Base-by-base conservation (phyloP, 2,113 vertebrate species). In the Lamprologus lemairii region DNA sequence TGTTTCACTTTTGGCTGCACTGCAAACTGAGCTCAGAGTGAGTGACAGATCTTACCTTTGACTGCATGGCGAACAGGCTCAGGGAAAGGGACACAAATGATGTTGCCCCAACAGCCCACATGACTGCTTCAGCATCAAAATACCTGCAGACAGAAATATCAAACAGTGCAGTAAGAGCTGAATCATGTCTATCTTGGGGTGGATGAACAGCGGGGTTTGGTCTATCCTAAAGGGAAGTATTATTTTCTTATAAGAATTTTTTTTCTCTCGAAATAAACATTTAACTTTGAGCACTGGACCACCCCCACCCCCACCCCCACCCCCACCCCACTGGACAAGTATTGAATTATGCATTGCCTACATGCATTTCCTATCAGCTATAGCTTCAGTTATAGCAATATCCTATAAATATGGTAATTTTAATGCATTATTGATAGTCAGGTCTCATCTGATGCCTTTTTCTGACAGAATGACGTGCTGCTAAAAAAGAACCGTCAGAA, bases 1-100 rank as follows among this genome's bases (percentile, higher is more conserved):
- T 35, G 45, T 80, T 91, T 90, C 68, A 28, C 86, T 88, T 88
- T 65, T 42, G 80, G 83, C 31, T 71, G 86, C 84, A 31, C 17
- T 65, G 89, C 83, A 79, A 90, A 88, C 60, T 45, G 26, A 86
- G 89, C 80, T 82, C 63, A 53, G 83, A 80, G 80, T 84, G 75
- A 55, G 84, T 84, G 85, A 91, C 65, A 83, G 53, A 87, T 81
- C 95, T 84, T 95, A 97, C 97, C 95, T 97, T 97, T 80, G 96
- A 95, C 93, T 98, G 97, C 86, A 97, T 82, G 33, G 96, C 96
- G 95, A 98, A 97, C 45, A 97, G 4, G 75, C 91, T 96, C 58
- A 97, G 93, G 2, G 94, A 78, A 14, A 97, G 88, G 4, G 94
- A 96, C 86, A 97, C 95, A 47, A 97, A 21, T 16, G 96, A 94